phyloP scores from a whole-genome alignment of 2,113 vertebrate species.

The Halcyon malimbica region DNA sequence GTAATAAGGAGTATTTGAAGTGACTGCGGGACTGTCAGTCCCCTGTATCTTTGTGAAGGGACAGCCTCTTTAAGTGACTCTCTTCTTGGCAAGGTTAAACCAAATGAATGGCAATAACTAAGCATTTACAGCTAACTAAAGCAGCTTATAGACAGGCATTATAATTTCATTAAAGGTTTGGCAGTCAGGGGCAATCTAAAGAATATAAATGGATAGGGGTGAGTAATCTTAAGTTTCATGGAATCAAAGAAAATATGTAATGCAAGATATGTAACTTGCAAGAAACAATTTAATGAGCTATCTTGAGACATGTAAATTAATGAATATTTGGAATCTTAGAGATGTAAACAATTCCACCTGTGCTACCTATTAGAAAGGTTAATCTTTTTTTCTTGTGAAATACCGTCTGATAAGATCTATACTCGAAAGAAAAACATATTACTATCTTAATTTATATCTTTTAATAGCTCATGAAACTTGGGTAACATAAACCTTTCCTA shows the following conservation, averaged over 20 bases:
- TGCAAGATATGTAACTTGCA: not conserved
- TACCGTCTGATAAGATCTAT: not conserved
- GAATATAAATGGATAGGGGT: not conserved
- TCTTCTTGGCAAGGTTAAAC: constrained; percentile 34
- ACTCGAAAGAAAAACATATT: not conserved
- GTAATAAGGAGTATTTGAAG: not conserved
- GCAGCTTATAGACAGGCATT: not conserved
- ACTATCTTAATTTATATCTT: not conserved
- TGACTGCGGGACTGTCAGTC: not conserved
- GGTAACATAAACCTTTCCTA: not conserved
- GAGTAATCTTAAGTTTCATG: not conserved
- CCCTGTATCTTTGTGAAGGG: not conserved
- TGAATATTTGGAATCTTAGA: not conserved
- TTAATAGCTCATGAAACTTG: not conserved
- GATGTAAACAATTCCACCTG: not conserved
- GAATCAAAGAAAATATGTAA: constrained; percentile 39
- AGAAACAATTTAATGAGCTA: constrained; percentile 8
- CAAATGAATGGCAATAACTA: not conserved
- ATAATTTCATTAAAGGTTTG: constrained; percentile 44
- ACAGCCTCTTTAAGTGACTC: not conserved
- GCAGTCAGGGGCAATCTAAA: not conserved
- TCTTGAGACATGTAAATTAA: constrained; percentile 3
- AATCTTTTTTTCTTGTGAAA: not conserved
- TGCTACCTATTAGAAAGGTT: not conserved
- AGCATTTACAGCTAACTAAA: constrained; percentile 13